phyloP scores from a whole-genome alignment of 2,888 invertebrate genomes.

The Eupithecia centaureata region DNA sequence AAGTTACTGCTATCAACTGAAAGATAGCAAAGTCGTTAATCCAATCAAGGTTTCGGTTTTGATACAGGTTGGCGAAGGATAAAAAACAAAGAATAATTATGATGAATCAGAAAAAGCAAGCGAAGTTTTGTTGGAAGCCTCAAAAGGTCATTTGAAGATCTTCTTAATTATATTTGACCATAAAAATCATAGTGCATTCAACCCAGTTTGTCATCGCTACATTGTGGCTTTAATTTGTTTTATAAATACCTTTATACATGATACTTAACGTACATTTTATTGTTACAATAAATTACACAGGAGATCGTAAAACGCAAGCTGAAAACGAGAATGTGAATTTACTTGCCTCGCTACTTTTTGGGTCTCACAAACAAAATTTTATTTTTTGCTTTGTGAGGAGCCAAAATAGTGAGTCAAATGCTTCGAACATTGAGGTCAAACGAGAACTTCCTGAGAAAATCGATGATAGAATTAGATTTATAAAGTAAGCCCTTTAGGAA shows the following conservation, averaged over 20 bases:
- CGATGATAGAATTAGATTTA: neutral
- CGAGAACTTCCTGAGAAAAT: neutral
- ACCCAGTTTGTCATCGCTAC: constrained; percentile 41
- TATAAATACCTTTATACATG: constrained; percentile 41
- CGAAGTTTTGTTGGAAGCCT: neutral
- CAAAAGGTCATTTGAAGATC: constrained; percentile 32
- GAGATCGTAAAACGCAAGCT: constrained; percentile 39
- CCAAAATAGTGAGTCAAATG: neutral
- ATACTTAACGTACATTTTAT: constrained; percentile 40
- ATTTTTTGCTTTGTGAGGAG: neutral
- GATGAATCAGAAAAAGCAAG: constrained; percentile 11
- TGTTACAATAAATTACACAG: constrained; percentile 42
- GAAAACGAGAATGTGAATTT: constrained; percentile 37
- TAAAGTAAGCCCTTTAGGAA: neutral
- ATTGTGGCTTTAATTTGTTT: constrained; percentile 41
- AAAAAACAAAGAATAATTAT: constrained; percentile 6
- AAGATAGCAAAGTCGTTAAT: neutral
- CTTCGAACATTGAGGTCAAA: neutral
- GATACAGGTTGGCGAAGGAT: neutral
- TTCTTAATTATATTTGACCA: constrained; percentile 38
- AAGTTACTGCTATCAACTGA: neutral
- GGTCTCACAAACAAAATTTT: constrained; percentile 16
- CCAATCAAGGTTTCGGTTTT: neutral
- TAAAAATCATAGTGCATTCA: constrained; percentile 44
- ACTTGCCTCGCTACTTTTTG: constrained; percentile 31